A percentile compares a stretch with the other conserved stretches of the same genome.
phyloP scores from a whole-genome alignment of 2,113 vertebrate genomes.

The Tragelaphus strepsiceros region DNA sequence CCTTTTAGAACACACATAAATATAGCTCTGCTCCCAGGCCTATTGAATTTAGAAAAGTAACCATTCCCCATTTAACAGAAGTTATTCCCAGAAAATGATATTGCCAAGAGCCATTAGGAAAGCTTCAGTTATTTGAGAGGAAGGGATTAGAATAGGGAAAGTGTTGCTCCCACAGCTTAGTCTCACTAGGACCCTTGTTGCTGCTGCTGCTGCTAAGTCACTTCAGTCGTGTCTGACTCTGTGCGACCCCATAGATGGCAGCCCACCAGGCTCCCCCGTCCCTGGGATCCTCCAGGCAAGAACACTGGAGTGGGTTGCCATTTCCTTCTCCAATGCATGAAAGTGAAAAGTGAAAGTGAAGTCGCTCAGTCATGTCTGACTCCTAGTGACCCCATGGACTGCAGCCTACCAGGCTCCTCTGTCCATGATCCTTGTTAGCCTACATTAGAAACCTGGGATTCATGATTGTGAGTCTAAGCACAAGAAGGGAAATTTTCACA shows the following conservation, averaged over 20 bases:
- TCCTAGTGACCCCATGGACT: no score
- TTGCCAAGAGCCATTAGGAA: not conserved
- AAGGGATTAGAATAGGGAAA: not conserved
- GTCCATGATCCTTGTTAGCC: not conserved
- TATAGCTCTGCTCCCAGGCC: not conserved
- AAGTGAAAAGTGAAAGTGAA: no score
- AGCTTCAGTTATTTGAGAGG: not conserved
- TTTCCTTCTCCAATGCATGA: no score
- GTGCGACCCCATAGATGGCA: fast-evolving
- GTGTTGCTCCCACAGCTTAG: not conserved
- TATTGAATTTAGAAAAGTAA: not conserved
- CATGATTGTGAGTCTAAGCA: not conserved
- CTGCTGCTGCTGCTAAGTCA: no score
- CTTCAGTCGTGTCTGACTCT: no score
- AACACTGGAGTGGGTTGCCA: no score
- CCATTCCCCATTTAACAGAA: not conserved
- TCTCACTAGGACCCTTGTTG: not conserved
- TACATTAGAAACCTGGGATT: not conserved
- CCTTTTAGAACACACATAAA: not conserved
- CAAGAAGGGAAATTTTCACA: not conserved
- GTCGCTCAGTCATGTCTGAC: fast-evolving
- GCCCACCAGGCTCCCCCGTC: no score
- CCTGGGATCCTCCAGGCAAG: no score
- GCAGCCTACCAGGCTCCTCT: no score
- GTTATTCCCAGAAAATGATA: not conserved